A percentile compares a stretch with the other conserved stretches of the same genome.
Conservation (phyloP, 2,888 invertebrate genomes). For the Tachina lurida region DNA sequence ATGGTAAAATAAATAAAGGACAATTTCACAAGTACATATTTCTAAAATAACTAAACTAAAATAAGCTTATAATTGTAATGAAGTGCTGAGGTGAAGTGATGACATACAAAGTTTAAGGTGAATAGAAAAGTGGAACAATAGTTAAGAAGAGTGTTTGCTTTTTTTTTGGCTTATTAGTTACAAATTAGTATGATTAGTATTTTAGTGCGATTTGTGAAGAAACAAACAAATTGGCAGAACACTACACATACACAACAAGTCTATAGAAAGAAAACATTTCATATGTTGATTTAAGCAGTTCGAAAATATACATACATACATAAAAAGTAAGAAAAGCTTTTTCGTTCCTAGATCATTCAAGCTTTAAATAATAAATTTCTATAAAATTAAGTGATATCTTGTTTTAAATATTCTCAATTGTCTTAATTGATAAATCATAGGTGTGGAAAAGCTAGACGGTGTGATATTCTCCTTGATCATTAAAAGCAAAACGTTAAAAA, state of each 20-base stretch:
- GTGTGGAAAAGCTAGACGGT: too few species aligned
- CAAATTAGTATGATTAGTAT: constrained; percentile 47
- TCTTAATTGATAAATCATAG: too few species aligned
- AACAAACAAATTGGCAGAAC: constrained; percentile 27
- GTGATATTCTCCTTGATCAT: too few species aligned
- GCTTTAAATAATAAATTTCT: too few species aligned
- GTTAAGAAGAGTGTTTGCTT: neutral
- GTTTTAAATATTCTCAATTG: too few species aligned
- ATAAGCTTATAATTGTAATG: constrained; percentile 27
- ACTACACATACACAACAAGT: constrained; percentile 11
- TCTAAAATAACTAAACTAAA: constrained; percentile 21
- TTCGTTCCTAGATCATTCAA: too few species aligned
- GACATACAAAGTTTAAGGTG: neutral
- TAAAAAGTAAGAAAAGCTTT: neutral
- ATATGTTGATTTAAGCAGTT: neutral
- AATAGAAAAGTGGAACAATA: neutral
- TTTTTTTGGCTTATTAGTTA: neutral
- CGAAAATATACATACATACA: neutral
- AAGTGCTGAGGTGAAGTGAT: constrained; percentile 21
- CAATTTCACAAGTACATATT: constrained; percentile 25
- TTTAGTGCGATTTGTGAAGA: constrained; percentile 19
- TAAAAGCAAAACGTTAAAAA: too few species aligned
- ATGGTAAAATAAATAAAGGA: constrained; percentile 8
- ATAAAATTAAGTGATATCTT: too few species aligned
- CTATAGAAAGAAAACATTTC: neutral